Percentiles rank a stretch among this genome's conserved stretches.
phyloP scores from a whole-genome alignment of 1,140 invertebrate genomes.

The Latrodectus geometricus region DNA sequence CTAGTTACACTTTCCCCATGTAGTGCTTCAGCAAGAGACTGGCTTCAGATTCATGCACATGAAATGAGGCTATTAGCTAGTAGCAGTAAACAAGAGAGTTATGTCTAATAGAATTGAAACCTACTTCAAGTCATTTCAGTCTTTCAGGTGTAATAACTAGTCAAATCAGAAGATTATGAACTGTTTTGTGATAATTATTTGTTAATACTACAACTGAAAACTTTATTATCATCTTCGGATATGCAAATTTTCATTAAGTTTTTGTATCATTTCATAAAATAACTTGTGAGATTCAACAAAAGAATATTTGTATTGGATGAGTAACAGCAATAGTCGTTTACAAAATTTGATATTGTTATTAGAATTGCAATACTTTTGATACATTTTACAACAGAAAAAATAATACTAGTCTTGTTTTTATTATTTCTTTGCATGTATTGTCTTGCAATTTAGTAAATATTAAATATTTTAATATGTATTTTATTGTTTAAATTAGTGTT shows the following conservation, averaged over 20 bases:
- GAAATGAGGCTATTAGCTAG: constrained; percentile 43
- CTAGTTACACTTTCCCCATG: constrained; percentile 36
- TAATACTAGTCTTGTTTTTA: background rate
- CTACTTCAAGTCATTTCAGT: background rate
- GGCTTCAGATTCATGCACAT: constrained; percentile 43
- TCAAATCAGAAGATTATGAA: background rate
- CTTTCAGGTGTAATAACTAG: background rate
- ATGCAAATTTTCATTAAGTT: too few relatives aligned
- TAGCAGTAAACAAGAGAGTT: constrained; percentile 44
- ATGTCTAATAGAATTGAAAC: constrained; percentile 18
- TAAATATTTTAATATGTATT: background rate
- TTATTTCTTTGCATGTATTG: background rate
- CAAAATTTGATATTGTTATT: background rate
- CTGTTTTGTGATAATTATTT: too few relatives aligned
- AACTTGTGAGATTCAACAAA: too few relatives aligned
- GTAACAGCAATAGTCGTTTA: background rate
- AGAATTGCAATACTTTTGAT: background rate
- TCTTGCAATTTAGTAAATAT: background rate
- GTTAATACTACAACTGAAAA: too few relatives aligned
- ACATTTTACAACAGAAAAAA: background rate
- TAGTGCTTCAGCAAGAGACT: constrained; percentile 22
- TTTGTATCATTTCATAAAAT: too few relatives aligned
- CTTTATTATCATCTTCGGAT: too few relatives aligned
- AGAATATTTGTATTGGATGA: background rate
- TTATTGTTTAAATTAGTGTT: background rate